Evolutionary conservation across 2,888 invertebrate genomes (phyloP).

Genomic region (Brassicogethes aeneus): DNA sequence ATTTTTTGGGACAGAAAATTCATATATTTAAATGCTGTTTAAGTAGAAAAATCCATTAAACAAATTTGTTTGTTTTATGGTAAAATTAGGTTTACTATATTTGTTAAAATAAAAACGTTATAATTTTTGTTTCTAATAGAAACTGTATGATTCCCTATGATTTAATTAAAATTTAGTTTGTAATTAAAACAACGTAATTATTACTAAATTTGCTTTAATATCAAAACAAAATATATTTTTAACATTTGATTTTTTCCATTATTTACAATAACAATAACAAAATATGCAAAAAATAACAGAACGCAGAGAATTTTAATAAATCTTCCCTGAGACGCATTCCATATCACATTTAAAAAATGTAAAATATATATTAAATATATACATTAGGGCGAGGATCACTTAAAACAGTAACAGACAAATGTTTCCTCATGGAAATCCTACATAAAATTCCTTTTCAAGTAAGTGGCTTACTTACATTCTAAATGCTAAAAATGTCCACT

Average conservation of each 20-base stretch:
- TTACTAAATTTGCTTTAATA: no score
- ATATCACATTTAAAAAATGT: slow-evolving; percentile 18
- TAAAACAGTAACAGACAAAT: slow-evolving; percentile 27
- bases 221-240: neutral
- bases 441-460: neutral
- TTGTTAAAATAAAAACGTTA: neutral
- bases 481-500: no score
- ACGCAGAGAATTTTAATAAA: slow-evolving; percentile 32
- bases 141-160: no score
- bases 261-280: slow-evolving; percentile 1
- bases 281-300: slow-evolving; percentile 8
- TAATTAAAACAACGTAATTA: no score
- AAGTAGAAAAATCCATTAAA: no score
- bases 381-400: slow-evolving; percentile 10
- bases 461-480: no score
- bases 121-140: neutral
- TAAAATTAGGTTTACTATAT: neutral
- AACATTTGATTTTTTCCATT: neutral
- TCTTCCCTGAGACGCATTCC: slow-evolving; percentile 28
- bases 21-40: no score
- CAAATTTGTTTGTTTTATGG: no score
- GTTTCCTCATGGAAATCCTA: slow-evolving; percentile 5
- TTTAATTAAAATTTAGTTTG: no score
- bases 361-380: slow-evolving; percentile 17
- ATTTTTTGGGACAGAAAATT: no score